phyloP scores from a whole-genome alignment of 2,113 vertebrate genomes.

The Anhinga rufa region DNA sequence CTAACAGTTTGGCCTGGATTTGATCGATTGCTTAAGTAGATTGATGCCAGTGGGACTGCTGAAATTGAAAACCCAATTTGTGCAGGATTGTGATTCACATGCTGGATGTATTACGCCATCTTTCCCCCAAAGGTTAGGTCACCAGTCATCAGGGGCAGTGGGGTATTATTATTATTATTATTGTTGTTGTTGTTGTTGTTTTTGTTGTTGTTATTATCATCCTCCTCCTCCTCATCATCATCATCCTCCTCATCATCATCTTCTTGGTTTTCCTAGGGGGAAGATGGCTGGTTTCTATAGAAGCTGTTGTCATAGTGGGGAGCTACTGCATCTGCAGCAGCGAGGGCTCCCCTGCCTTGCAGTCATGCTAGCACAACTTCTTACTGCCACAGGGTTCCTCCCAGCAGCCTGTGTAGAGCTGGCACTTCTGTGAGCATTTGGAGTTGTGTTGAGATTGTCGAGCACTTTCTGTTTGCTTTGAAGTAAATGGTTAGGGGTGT shows the following conservation, averaged over 20 bases:
- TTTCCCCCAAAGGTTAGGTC: not conserved
- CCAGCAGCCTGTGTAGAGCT: not conserved
- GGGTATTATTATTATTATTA: not conserved
- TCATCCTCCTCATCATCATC: not conserved
- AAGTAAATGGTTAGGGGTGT: not conserved
- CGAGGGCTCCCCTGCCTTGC: not conserved
- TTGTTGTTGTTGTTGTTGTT: too few relatives aligned
- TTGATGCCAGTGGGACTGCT: not conserved
- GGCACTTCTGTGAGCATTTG: not conserved
- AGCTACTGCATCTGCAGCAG: not conserved
- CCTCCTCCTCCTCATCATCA: too few relatives aligned
- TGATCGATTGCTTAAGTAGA: not conserved
- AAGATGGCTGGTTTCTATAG: not conserved
- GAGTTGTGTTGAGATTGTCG: accelerated
- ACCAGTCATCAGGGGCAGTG: not conserved
- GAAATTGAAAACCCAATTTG: not conserved
- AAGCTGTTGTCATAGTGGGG: not conserved
- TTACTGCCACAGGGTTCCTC: not conserved
- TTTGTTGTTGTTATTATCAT: not conserved
- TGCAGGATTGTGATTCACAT: not conserved
- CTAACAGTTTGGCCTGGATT: not conserved
- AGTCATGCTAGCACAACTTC: not conserved
- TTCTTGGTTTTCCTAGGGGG: not conserved
- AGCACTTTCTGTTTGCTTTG: not conserved
- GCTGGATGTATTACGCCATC: not conserved